These are phyloP conservation scores for Hypocryptadius cinnamomeus DNA, from an alignment of 2,113 vertebrate genomes.

Conservation along the genomic window DNA sequence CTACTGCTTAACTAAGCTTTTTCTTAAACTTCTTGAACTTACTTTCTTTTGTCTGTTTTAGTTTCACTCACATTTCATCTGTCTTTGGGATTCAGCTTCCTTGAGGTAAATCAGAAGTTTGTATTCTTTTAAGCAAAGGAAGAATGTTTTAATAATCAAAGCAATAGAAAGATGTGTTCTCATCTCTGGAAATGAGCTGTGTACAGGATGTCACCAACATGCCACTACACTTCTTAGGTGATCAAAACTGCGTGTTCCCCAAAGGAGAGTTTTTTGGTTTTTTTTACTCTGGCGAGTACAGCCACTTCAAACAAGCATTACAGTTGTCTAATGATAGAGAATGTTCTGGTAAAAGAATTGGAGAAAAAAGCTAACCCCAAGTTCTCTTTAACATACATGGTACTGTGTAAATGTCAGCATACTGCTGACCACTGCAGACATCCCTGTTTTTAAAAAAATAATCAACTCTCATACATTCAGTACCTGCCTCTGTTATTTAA, in stretches of 20 bases:
- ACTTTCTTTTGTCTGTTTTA: not conserved
- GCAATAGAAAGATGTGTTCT: not conserved
- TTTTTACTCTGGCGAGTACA: not conserved
- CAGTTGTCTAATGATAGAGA: not conserved
- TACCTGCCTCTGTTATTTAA: not conserved
- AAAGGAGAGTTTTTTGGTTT: not conserved
- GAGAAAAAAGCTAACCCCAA: not conserved
- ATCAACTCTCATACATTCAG: not conserved
- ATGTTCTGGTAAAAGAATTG: not conserved
- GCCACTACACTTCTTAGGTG: not conserved
- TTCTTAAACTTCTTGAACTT: not conserved
- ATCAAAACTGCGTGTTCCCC: not conserved
- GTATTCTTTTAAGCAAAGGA: not conserved
- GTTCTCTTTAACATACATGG: not conserved
- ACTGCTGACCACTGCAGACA: not conserved
- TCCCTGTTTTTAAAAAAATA: not conserved
- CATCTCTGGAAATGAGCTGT: not conserved
- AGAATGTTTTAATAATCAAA: not conserved
- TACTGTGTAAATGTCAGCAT: not conserved
- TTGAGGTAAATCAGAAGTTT: not conserved
- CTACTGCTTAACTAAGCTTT: not conserved
- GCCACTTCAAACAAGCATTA: not conserved
- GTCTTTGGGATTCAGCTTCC: not conserved
- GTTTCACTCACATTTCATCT: not conserved
- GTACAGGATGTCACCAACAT: not conserved